These are phyloP conservation scores for Holothuria scabra DNA, from an alignment of 53 echinoderm and acorn worm genomes.

Conservation along the genomic window DNA sequence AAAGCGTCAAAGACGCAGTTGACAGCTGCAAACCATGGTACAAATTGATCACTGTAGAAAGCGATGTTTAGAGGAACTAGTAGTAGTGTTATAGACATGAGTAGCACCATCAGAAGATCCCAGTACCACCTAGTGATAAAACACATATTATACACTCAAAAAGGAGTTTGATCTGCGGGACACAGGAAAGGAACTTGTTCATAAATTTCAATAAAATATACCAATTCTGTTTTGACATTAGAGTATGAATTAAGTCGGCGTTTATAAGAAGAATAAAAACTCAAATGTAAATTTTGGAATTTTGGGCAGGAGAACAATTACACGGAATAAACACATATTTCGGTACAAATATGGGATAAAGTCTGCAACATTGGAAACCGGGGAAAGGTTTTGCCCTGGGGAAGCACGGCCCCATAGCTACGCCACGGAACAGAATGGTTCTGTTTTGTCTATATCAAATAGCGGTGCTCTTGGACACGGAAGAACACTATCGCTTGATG, in stretches of 20 bases:
- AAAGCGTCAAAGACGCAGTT: conserved; percentile 91
- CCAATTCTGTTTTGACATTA: not conserved
- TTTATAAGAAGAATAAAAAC: too few species aligned
- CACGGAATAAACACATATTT: too few species aligned
- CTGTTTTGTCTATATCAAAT: too few species aligned
- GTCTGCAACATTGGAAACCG: too few species aligned
- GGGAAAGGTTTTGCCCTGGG: too few species aligned
- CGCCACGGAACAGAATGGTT: too few species aligned
- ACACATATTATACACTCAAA: not conserved
- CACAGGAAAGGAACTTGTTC: not conserved
- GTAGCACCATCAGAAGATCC: conserved; percentile 92
- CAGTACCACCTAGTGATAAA: conserved; percentile 83
- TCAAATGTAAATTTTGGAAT: too few species aligned
- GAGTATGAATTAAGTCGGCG: not conserved
- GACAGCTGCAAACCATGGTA: conserved; percentile 68
- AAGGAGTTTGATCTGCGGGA: not conserved
- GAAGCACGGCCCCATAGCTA: too few species aligned
- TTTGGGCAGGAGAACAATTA: too few species aligned
- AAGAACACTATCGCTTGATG: too few species aligned
- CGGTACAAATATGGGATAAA: too few species aligned
- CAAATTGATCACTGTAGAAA: conserved; percentile 89
- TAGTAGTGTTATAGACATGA: conserved; percentile 77
- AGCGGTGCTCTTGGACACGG: too few species aligned
- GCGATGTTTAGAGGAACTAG: conserved; percentile 95
- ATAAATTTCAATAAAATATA: not conserved